A percentile compares a stretch with the other conserved stretches of the same genome.
phyloP scores from a whole-genome alignment of 2,888 invertebrate species.

The Campoplex nolae region DNA sequence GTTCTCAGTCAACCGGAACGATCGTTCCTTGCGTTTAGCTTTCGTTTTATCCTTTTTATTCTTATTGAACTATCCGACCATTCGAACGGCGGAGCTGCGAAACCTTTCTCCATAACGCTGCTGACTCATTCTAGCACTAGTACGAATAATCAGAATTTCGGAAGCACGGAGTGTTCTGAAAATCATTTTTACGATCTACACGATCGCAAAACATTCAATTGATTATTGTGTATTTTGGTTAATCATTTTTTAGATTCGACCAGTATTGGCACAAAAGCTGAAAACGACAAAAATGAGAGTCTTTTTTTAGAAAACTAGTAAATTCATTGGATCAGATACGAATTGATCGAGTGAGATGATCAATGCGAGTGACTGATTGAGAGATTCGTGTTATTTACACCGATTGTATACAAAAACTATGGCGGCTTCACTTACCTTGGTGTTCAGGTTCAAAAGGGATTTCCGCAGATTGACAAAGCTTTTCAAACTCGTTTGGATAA shows the following conservation, averaged over 20 bases:
- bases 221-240: too few species aligned
- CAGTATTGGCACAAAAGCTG: too few species aligned
- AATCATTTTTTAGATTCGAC: not conserved
- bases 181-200: not conserved
- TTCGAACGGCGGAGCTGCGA: not conserved
- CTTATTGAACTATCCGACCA: not conserved
- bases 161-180: not conserved
- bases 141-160: not conserved
- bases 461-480: not conserved
- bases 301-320: too few species aligned
- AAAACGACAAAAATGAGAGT: too few species aligned
- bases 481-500: not conserved
- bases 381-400: not conserved
- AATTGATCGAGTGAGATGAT: not conserved
- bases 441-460: conserved; percentile 4
- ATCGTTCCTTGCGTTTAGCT: not conserved
- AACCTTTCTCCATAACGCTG: not conserved
- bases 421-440: not conserved
- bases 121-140: not conserved
- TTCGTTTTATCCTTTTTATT: not conserved
- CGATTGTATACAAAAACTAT: not conserved
- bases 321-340: too few species aligned
- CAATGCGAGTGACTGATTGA: not conserved
- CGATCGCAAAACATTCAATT: not conserved
- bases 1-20: conserved; percentile 2